Evolutionary conservation across 2,888 invertebrate genomes (phyloP), one percentile per base, ranked within the genome.

Genomic region (Chaetogeoica ovagalla): DNA sequence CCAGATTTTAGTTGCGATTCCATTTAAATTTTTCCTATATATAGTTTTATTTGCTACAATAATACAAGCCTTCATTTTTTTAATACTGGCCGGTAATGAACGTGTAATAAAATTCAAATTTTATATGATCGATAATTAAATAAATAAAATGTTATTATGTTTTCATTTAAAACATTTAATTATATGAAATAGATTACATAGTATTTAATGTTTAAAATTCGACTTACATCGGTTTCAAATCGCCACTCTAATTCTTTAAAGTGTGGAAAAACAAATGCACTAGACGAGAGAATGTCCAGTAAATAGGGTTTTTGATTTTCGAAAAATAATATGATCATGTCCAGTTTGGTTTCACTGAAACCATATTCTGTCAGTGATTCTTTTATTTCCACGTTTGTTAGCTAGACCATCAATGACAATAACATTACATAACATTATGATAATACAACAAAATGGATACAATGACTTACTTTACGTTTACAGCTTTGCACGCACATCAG

Each of bases 191-290:
- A 19, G 19, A 62, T 48, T 74, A 37, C 21, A 0, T 37, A 11
- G 11, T 19, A 57, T 43, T 43, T 43, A 69, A 39, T 21, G 21
- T 7, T n/a, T 68, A 19, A 76, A 48, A n/a, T 43, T n/a, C 0
- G 55, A 60, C 69, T 69, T 82, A 82, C 82, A 55, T 81, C 75
- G 23, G 82, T 75, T 81, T 82, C 82, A 70, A 76, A 82, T 52
- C 82, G 74, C 82, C 82, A 82, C n/a, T 82, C 74, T 17, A 82
- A 55, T 60, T 82, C 81, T n/a, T 76, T 81, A 15, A 82, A 82
- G 37, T 82, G 75, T 62, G 82, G 75, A 1, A 81, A 71, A 57
- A 37, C 77, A 23, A 79, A 79, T 23, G 77, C 77, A 63, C 77
- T 79, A 19, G 70, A 79, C 52, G 60, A 70, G 9, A 79, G 57